Evolutionary conservation across 2,797 vertebrate genomes (phyloP).

Genomic region (Leuciscus waleckii): DNA sequence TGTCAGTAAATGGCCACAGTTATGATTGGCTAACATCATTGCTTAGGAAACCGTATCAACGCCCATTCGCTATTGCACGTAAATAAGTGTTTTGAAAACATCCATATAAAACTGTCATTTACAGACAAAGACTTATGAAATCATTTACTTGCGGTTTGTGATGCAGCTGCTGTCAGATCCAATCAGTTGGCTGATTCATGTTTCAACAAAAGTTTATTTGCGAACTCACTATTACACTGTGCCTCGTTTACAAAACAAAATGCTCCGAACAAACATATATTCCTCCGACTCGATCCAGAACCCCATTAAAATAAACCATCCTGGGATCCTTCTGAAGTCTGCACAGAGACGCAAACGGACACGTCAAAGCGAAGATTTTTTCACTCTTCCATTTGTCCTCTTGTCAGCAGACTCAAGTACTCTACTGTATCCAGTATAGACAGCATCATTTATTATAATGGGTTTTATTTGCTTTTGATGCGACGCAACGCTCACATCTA

Average conservation of each 20-base stretch:
- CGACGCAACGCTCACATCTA: no score
- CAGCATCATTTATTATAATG: neutral
- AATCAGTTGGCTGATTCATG: no score
- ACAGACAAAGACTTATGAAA: no score
- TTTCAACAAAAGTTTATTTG: no score
- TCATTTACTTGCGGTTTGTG: no score
- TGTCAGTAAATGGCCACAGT: neutral
- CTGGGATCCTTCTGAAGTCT: neutral
- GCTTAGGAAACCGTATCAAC: neutral
- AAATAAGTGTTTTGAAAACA: no score
- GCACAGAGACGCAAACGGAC: neutral
- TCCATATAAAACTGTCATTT: no score
- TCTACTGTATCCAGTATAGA: no score
- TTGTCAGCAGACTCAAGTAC: neutral
- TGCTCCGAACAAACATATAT: neutral
- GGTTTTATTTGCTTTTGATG: neutral
- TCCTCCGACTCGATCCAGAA: fast-evolving
- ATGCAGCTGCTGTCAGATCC: no score
- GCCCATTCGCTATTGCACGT: no score
- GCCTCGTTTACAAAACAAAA: no score
- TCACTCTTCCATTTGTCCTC: neutral
- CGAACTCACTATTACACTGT: neutral
- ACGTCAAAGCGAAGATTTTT: no score
- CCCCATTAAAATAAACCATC: neutral
- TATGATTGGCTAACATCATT: neutral